phyloP scores from a whole-genome alignment of 2,113 vertebrate species.

The Ciconia maguari region DNA sequence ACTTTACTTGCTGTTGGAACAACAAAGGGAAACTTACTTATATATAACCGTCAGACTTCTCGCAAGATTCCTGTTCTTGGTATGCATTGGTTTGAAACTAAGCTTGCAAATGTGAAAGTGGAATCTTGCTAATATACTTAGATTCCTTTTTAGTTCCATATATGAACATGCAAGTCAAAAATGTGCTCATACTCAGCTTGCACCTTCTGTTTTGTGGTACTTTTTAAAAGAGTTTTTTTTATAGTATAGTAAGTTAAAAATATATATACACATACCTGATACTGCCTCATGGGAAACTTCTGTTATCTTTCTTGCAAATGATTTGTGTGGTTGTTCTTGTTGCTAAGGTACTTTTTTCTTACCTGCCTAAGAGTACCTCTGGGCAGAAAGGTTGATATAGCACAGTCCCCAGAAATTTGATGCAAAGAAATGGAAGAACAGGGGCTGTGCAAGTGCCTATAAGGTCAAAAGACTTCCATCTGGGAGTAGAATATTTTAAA shows the following conservation, averaged over 20 bases:
- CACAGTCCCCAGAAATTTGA: neutral
- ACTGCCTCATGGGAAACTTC: neutral
- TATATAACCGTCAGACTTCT: slow-evolving; percentile 96
- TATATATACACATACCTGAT: neutral
- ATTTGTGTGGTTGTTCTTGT: neutral
- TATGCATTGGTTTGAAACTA: slow-evolving; percentile 66
- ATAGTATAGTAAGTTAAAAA: neutral
- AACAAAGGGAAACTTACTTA: slow-evolving; percentile 91
- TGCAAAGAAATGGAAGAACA: neutral
- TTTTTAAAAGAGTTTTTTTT: neutral
- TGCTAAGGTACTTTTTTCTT: neutral
- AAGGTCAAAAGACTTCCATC: neutral
- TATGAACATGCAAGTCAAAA: neutral
- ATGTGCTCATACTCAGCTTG: neutral
- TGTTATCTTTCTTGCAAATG: neutral
- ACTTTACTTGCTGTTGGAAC: slow-evolving; percentile 91
- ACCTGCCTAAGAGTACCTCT: neutral
- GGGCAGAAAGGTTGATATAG: neutral
- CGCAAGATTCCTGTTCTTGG: slow-evolving; percentile 94
- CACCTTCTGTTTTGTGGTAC: neutral
- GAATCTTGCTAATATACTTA: neutral
- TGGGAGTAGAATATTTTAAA: neutral
- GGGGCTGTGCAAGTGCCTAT: neutral
- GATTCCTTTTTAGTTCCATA: neutral
- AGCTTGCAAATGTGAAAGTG: neutral